Percentiles rank a stretch among this genome's conserved stretches.
Conservation (phyloP, 2,888 invertebrate genomes). For the Zelleria hepariella region DNA sequence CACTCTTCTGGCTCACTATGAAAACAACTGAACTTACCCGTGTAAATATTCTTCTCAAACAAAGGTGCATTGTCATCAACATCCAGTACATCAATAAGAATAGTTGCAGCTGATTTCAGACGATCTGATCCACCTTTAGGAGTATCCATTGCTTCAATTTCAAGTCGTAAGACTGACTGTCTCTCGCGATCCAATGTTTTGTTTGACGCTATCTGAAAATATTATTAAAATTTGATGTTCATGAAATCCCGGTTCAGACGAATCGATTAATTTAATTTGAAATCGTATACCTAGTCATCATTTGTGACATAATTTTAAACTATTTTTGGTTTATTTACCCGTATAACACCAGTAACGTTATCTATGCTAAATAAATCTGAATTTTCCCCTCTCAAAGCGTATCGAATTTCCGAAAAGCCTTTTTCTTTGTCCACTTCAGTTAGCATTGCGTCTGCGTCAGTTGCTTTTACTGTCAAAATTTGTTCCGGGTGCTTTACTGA, state of each 20-base stretch:
- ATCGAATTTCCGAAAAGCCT: slow-evolving; percentile 80
- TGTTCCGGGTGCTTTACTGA: slow-evolving; percentile 77
- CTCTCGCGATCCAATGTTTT: slow-evolving; percentile 81
- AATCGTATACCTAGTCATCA: too few species aligned
- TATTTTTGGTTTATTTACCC: slow-evolving; percentile 39
- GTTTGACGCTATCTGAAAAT: slow-evolving; percentile 70
- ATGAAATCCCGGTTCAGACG: too few species aligned
- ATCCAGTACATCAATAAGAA: slow-evolving; percentile 79
- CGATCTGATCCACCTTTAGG: slow-evolving; percentile 79
- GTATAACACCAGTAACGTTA: slow-evolving; percentile 76
- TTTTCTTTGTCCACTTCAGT: slow-evolving; percentile 68
- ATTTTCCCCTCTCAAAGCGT: slow-evolving; percentile 80
- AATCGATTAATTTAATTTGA: too few species aligned
- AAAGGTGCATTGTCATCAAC: slow-evolving; percentile 84
- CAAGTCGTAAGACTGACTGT: slow-evolving; percentile 77
- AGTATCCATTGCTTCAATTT: slow-evolving; percentile 82
- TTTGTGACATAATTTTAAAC: not conserved
- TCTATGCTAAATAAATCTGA: slow-evolving; percentile 81
- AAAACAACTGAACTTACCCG: slow-evolving; percentile 35
- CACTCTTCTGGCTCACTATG: too few species aligned
- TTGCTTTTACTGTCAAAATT: slow-evolving; percentile 78
- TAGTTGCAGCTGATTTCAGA: slow-evolving; percentile 74
- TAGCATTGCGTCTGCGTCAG: slow-evolving; percentile 77
- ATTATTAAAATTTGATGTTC: not conserved
- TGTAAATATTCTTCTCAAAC: slow-evolving; percentile 76